Evolutionary conservation across 2,797 vertebrate species (phyloP), one percentile per base, ranked within the genome.

Genomic region (Enoplosus armatus): DNA sequence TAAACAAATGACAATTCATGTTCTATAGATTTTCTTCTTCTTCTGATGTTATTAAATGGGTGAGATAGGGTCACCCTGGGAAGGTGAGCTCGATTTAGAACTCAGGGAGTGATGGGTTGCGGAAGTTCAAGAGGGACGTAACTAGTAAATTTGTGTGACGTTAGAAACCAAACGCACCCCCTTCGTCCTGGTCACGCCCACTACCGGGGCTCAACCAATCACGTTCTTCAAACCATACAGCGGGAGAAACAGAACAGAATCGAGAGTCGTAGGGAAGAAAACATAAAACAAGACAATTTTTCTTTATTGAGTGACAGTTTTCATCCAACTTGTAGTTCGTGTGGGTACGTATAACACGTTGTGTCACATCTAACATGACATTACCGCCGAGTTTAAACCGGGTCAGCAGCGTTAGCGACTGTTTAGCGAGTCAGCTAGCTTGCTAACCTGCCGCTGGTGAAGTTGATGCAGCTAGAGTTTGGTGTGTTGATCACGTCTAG

Each of bases 231-330:
- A 51, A 45, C 5, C 43, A 16, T 88, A 75, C 72, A 77, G 94
- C 93, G 93, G 90, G 91, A 95, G 90, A 91, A 91, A 77, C 66
- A 0, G 69, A 88, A 80, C 37, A 8, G 35, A 10, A 1, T 31
- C 8, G 4, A 27, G 43, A 79, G 58, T 27, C 12, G 0, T 0
- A 3, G 4, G 12, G 0, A 47, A 59, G 27, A 11, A 63, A 47
- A 33, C 0, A 50, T 6, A 18, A 37, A 9, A 47, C 0, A 3
- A 31, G 8, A 27, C 4, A 3, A 15, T 11, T 31, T 27, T n/a
- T 11, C 1, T 9, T 2, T 15, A 8, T 1, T 11, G 3, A 48
- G 2, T 33, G 2, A 27, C 4, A 39, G 22, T 69, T 54, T 35
- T 31, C 8, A 2, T 43, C 14, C 14, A 33, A 4, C 45, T 1